These are phyloP conservation scores for Aspidiotus destructor DNA, from an alignment of 2,888 invertebrate species.

Conservation along the genomic window DNA sequence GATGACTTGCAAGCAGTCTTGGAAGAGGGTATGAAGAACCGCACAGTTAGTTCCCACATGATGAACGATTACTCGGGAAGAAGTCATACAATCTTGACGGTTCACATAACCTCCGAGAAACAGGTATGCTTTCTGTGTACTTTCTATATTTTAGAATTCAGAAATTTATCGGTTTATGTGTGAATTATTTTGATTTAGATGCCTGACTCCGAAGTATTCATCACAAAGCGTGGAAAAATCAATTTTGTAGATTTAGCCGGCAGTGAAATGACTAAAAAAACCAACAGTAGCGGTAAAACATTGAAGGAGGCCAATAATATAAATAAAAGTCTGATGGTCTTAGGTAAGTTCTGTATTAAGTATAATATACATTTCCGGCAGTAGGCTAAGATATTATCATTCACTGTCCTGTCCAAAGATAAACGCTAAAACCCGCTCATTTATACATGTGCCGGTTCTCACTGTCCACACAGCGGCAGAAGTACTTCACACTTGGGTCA, in stretches of 20 bases:
- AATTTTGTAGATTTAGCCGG: conserved; percentile 94
- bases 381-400: too few relatives aligned
- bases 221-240: conserved; percentile 85
- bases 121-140: conserved; percentile 46
- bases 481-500: too few relatives aligned
- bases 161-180: background rate
- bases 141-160: background rate
- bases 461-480: too few relatives aligned
- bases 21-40: conserved; percentile 91
- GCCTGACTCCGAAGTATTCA: conserved; percentile 52
- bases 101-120: conserved; percentile 77
- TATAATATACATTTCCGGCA: too few relatives aligned
- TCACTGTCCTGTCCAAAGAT: too few relatives aligned
- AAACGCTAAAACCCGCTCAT: too few relatives aligned
- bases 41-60: conserved; percentile 77
- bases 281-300: conserved; percentile 75
- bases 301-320: conserved; percentile 92
- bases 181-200: conserved; percentile 9
- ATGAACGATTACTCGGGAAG: conserved; percentile 90
- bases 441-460: too few relatives aligned
- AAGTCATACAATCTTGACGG: conserved; percentile 84
- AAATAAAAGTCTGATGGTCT: conserved; percentile 86
- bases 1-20: conserved; percentile 87
- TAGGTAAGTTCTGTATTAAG: conserved; percentile 51
- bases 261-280: conserved; percentile 92